Conservation (phyloP, 2,113 vertebrate species). For the Lethenteron camtschaticum region DNA sequence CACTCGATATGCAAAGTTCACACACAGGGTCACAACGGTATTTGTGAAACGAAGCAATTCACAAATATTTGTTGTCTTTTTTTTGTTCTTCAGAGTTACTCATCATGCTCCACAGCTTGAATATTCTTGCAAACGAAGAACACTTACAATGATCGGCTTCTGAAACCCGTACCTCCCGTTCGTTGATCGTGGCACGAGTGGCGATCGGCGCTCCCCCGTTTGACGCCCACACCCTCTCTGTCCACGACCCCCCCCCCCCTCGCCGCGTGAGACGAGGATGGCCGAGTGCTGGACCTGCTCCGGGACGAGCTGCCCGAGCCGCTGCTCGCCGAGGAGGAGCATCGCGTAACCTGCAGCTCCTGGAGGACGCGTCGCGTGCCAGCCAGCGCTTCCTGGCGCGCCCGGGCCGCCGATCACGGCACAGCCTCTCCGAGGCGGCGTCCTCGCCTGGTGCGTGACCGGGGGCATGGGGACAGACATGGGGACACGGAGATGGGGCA, state of each 20-base stretch:
- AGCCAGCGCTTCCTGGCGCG: conserved; percentile 66
- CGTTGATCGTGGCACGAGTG: neutral
- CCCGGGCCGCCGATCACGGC: conserved; percentile 54
- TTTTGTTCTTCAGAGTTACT: neutral
- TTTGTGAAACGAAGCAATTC: neutral
- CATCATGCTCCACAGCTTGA: neutral
- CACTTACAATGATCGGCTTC: neutral
- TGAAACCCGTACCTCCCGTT: conserved; percentile 8
- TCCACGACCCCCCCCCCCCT: neutral
- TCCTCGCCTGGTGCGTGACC: conserved; percentile 38
- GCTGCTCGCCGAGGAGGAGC: conserved; percentile 74
- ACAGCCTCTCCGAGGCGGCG: conserved; percentile 33
- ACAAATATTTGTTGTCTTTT: neutral
- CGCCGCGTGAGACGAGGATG: conserved; percentile 34
- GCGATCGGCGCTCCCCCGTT: conserved; percentile 3
- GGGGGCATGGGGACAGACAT: too few species aligned
- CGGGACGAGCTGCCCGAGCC: conserved; percentile 66
- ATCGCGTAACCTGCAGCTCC: conserved; percentile 70
- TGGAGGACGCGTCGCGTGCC: conserved; percentile 77
- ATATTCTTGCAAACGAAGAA: neutral
- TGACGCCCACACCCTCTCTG: neutral
- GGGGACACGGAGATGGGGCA: too few species aligned
- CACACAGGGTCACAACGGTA: too few species aligned
- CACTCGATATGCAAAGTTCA: too few species aligned
- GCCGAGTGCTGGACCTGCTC: conserved; percentile 64